These are phyloP conservation scores for Rhagium mordax DNA, from an alignment of 2,888 invertebrate genomes.

Conservation along the genomic window DNA sequence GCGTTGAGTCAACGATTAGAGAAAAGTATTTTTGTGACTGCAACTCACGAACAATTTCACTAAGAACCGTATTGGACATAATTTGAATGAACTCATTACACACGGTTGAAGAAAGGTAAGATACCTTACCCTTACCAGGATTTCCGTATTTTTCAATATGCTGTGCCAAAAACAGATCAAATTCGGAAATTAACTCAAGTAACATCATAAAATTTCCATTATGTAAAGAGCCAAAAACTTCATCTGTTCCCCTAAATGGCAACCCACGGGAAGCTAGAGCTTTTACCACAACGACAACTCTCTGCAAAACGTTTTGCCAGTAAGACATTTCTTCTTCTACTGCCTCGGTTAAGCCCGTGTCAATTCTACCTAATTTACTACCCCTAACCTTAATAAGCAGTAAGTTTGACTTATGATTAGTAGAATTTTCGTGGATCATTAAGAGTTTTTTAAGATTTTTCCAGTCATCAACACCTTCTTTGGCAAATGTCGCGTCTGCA, in stretches of 20 bases:
- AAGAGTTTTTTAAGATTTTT: too few relatives aligned
- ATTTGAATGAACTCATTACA: background rate
- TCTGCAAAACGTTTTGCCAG: slow-evolving; percentile 49
- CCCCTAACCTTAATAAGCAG: too few relatives aligned
- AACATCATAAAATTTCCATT: slow-evolving; percentile 58
- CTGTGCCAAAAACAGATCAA: slow-evolving; percentile 56
- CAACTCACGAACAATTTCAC: background rate
- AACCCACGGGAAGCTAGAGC: slow-evolving; percentile 40
- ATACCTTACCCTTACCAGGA: background rate
- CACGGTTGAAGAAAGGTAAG: background rate
- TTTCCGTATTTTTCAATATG: slow-evolving; percentile 49
- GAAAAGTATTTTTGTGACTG: background rate
- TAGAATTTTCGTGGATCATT: too few relatives aligned
- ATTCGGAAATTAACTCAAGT: slow-evolving; percentile 58
- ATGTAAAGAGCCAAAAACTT: slow-evolving; percentile 50
- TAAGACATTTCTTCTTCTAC: background rate
- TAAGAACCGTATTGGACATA: background rate
- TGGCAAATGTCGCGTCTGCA: too few relatives aligned
- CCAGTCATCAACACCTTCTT: too few relatives aligned
- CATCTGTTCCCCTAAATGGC: slow-evolving; percentile 44
- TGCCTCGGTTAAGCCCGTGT: too few relatives aligned
- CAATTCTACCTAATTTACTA: too few relatives aligned
- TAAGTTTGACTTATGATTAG: too few relatives aligned
- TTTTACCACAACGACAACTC: slow-evolving; percentile 47
- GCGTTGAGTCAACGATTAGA: background rate